A percentile compares a stretch with the other conserved stretches of the same genome.
Conservation (phyloP, 1,140 invertebrate species). For the Sitobion miscanthi region DNA sequence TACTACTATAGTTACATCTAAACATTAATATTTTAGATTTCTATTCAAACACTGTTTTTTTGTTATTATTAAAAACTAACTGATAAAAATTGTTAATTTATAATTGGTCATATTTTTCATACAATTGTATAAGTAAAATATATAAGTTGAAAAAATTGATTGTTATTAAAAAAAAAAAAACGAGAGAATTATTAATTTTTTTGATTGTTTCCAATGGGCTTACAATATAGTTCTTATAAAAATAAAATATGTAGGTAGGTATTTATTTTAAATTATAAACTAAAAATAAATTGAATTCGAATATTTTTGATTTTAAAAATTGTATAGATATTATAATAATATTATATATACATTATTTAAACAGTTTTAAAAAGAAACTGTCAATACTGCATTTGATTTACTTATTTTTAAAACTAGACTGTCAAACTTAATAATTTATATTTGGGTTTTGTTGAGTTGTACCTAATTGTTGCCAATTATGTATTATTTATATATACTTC, state of each 20-base stretch:
- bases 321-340: background rate
- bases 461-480: background rate
- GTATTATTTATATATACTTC: background rate
- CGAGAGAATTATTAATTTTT: too few relatives aligned
- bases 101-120: too few relatives aligned
- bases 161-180: too few relatives aligned
- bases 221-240: too few relatives aligned
- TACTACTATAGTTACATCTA: too few relatives aligned
- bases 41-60: too few relatives aligned
- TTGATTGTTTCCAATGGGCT: too few relatives aligned
- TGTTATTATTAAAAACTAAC: too few relatives aligned
- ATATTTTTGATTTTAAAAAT: background rate
- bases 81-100: too few relatives aligned
- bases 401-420: background rate
- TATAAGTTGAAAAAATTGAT: too few relatives aligned
- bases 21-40: too few relatives aligned
- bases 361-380: background rate
- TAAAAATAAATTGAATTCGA: background rate
- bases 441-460: background rate
- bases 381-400: background rate
- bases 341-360: background rate
- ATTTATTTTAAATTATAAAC: background rate
- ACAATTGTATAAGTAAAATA: too few relatives aligned
- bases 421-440: background rate
- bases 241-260: background rate